These are phyloP conservation scores for Pseudomyrmex pallidus DNA, from an alignment of 1,140 invertebrate species.

Conservation along the genomic window DNA sequence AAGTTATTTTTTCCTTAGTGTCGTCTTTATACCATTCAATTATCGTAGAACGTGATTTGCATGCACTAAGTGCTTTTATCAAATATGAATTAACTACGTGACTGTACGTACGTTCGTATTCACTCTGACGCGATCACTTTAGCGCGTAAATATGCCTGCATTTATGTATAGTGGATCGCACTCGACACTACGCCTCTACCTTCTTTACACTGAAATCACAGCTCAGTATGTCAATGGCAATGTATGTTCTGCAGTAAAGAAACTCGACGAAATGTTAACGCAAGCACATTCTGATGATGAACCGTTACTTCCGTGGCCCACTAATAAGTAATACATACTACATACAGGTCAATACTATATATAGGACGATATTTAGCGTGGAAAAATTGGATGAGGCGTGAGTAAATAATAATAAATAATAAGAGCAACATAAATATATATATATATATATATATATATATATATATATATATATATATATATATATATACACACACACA, in stretches of 20 bases:
- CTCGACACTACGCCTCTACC: conserved; percentile 1
- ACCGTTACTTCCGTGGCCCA: conserved; percentile 45
- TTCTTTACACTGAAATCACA: conserved; percentile 41
- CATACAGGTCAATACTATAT: not conserved
- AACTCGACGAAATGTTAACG: conserved; percentile 31
- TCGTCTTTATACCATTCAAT: conserved; percentile 30
- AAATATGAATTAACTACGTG: conserved; percentile 49
- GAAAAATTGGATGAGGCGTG: not conserved
- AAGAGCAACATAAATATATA: too few relatives aligned
- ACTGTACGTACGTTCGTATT: conserved; percentile 18
- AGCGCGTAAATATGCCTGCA: conserved; percentile 45
- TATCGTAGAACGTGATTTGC: not conserved
- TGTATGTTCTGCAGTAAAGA: not conserved
- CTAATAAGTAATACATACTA: not conserved
- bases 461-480: too few relatives aligned
- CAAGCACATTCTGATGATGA: not conserved
- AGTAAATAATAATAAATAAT: not conserved
- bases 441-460: too few relatives aligned
- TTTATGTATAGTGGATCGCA: not conserved
- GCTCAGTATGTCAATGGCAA: conserved; percentile 47
- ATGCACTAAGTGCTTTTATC: conserved; percentile 40
- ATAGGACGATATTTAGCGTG: not conserved
- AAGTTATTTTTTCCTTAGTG: not conserved
- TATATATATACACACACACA: too few relatives aligned
- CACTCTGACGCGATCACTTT: conserved; percentile 24